Evolutionary conservation across 2,113 vertebrate species (phyloP), one percentile per base, ranked within the genome.

Genomic region (Percopsis transmontana): DNA sequence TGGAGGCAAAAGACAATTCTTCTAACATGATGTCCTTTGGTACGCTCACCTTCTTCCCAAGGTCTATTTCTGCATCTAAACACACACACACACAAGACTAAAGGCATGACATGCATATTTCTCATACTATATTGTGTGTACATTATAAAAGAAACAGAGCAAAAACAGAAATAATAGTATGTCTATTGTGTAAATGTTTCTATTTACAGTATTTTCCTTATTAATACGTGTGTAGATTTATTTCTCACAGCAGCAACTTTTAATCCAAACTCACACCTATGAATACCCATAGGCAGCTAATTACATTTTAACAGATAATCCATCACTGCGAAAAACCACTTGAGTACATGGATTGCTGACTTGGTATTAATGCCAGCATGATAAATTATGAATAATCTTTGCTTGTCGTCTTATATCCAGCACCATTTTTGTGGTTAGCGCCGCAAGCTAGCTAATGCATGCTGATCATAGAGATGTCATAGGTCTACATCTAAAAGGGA

Each of bases 1-100:
- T 99, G 72, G 93, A 93, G 61, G 94, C 86, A 0, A 95, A 90
- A 0, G 96, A 97, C 44, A 99, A 71, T 72, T 99, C 97, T 55
- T 99, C 97, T 77, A 98, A 85, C 97, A 99, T 99, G 87, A 99
- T 98, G 67, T 99, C 97, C 77, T 91, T 94, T 20, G 97, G 97
- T 0, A 90, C 84, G 66, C 91, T 96, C 80, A 97, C 84, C 81
- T 99, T 99, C 86, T 94, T 97, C 5, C 97, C 97, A 56, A 97
- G 92, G 80, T 96, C 92, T 76, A 97, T 88, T 62, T 85, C 90
- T 24, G 84, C 64, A 48, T 90, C 96, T 98, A 88, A 42, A 90
- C 85, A 62, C 72, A 69, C 74, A 74, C 15, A 74, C 14, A 41
- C 11, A 51, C 63, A 33, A 41, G 3, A 66, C 18, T 55, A 11